Conservation (phyloP, 1,140 invertebrate species). For the Lordiphosa collinella region DNA sequence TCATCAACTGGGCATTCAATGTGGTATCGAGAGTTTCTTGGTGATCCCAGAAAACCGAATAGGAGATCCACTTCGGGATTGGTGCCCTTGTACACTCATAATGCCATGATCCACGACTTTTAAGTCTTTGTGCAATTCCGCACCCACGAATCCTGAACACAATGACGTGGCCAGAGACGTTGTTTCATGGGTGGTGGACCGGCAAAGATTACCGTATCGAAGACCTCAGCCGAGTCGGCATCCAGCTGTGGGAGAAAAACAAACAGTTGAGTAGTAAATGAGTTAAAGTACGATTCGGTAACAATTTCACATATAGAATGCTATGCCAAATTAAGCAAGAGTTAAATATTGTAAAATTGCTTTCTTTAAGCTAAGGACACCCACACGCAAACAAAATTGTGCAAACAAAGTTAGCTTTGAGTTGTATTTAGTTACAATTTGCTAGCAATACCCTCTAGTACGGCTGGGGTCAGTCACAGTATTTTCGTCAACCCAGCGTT, state of each 20-base stretch:
- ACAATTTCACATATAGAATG: no score
- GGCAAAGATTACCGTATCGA: conserved; percentile 95
- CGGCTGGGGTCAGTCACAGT: no score
- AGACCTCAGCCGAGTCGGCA: conserved; percentile 88
- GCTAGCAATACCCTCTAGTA: no score
- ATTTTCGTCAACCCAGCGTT: no score
- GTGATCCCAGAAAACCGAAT: conserved; percentile 99
- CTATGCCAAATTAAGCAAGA: no score
- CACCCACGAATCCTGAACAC: conserved; percentile 96
- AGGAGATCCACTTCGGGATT: conserved; percentile 97
- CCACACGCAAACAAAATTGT: no score
- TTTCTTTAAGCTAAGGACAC: no score
- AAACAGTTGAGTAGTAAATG: no score
- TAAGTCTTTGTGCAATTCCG: conserved; percentile 94
- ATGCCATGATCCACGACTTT: conserved; percentile 89
- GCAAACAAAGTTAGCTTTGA: no score
- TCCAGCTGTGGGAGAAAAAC: no score
- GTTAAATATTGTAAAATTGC: conserved; percentile 1
- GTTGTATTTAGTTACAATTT: no score
- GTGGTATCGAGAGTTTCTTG: conserved; percentile 93
- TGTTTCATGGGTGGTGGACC: conserved; percentile 91
- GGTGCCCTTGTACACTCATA: conserved; percentile 95
- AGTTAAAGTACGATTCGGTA: no score
- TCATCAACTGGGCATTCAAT: conserved; percentile 89
- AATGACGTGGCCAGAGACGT: conserved; percentile 96